These are phyloP conservation scores for Polydrusus tereticollis DNA, from an alignment of 2,888 invertebrate genomes.

Conservation along the genomic window DNA sequence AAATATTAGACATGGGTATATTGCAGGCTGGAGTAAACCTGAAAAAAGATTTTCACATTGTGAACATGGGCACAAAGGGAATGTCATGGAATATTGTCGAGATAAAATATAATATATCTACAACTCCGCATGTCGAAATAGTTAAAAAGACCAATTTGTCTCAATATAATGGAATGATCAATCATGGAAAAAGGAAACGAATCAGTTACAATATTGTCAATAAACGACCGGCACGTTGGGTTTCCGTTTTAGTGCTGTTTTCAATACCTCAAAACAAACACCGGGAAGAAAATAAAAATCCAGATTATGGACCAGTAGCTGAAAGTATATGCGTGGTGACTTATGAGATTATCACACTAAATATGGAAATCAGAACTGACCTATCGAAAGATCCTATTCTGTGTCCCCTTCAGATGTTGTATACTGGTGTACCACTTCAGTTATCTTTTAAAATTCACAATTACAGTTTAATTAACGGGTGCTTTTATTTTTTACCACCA, in stretches of 20 bases:
- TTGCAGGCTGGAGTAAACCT: slow-evolving; percentile 53
- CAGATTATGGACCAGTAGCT: slow-evolving; percentile 7
- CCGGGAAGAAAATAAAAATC: neutral
- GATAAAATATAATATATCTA: slow-evolving; percentile 55
- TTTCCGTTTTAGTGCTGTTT: slow-evolving; percentile 55
- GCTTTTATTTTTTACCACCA: slow-evolving; percentile 57
- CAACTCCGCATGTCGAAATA: slow-evolving; percentile 47
- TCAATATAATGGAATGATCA: slow-evolving; percentile 35
- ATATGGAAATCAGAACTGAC: slow-evolving; percentile 57
- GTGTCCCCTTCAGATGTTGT: slow-evolving; percentile 59
- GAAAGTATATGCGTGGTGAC: slow-evolving; percentile 57
- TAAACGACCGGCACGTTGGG: slow-evolving; percentile 47
- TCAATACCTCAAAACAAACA: slow-evolving; percentile 10
- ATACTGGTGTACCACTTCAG: slow-evolving; percentile 57
- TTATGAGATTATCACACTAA: slow-evolving; percentile 57
- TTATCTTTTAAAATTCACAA: slow-evolving; percentile 61
- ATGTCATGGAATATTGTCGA: slow-evolving; percentile 59
- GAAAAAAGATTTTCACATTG: slow-evolving; percentile 54
- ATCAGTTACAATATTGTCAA: slow-evolving; percentile 47
- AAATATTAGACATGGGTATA: slow-evolving; percentile 57
- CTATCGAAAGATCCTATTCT: slow-evolving; percentile 57
- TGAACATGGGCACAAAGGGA: slow-evolving; percentile 52
- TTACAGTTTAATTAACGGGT: slow-evolving; percentile 55
- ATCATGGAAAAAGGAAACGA: slow-evolving; percentile 16
- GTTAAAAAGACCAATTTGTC: slow-evolving; percentile 39